Evolutionary conservation across 1,140 invertebrate genomes (phyloP).

Genomic region (Cydia fagiglandana): DNA sequence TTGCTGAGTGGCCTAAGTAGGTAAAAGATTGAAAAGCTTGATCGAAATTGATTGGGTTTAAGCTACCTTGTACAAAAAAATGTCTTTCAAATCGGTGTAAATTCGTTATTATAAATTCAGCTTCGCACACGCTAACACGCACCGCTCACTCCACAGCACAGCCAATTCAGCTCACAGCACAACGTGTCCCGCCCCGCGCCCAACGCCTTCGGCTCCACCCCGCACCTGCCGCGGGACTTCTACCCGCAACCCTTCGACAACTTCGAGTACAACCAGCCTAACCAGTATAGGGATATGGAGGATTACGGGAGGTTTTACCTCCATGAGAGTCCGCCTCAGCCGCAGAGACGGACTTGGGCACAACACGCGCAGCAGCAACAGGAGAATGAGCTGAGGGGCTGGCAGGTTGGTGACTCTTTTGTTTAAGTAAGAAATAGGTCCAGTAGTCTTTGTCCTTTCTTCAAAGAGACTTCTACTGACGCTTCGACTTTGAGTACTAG

Average conservation of each 20-base stretch:
- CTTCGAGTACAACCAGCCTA: conserved; percentile 50
- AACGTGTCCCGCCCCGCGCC: conserved; percentile 70
- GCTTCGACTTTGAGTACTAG: no score
- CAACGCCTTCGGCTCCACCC: conserved; percentile 80
- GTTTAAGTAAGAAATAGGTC: no score
- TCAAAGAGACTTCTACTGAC: no score
- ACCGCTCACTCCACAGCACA: conserved; percentile 66
- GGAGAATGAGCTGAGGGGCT: conserved; percentile 73
- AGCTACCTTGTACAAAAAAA: no score
- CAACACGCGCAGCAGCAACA: conserved; percentile 81
- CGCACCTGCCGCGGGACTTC: conserved; percentile 78
- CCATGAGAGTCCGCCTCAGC: conserved; percentile 82
- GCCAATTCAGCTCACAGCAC: conserved; percentile 81
- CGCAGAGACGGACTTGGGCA: conserved; percentile 86
- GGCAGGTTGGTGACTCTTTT: conserved; percentile 59
- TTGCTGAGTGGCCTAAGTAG: no score
- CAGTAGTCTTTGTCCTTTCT: no score
- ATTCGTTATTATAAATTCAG: conserved; percentile 11
- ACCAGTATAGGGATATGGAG: conserved; percentile 74
- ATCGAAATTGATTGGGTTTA: no score
- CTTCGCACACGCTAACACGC: conserved; percentile 16
- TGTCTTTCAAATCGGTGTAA: no score
- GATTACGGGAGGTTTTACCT: conserved; percentile 82
- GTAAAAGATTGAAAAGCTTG: no score
- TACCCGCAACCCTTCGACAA: conserved; percentile 51